Base-by-base conservation (phyloP, 2,888 invertebrate genomes). In the Microctonus aethiopoides region DNA sequence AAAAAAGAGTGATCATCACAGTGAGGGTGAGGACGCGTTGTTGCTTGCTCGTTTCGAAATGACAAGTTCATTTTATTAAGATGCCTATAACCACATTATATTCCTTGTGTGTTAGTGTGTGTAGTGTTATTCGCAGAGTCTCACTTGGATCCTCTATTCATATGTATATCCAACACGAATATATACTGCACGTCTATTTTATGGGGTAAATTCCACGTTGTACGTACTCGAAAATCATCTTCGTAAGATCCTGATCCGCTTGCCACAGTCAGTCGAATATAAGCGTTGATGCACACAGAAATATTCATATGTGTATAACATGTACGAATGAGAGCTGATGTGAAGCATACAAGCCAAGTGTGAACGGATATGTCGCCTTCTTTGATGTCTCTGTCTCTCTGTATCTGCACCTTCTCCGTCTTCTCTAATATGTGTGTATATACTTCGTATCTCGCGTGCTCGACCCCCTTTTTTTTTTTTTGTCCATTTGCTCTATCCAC, bases 21-120 rank as follows among this genome's bases (percentile, higher is more conserved):
- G 71, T 59, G 34, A 56, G 41, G 51, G 70, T 51, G 66, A 39
- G 29, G 52, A 46, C 51, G 67, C 64, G 59, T 76, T 74, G 67
- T 63, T n/a, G 59, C 76, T 75, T 79, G 77, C 77, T 78, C 77
- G 78, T 78, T 79, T 79, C 77, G 76, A 77, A 82, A 81, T 82
- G 84, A 84, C 84, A 84, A 84, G 83, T 83, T 84, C 81, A 83
- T 84, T 84, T 84, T 82, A 83, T 83, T 82, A 82, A 83, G 83
- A 83, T 79, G 78, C 81, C 77, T 79, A 76, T 77, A 78, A 78
- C 78, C 77, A 78, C 79, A 79, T 83, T 80, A 80, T 79, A 79
- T 77, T 78, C 77, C 78, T 77, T 75, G 77, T 79, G 76, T 78
- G 78, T 78, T n/a, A n/a, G n/a, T n/a, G n/a, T n/a, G n/a, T n/a